Evolutionary conservation across 2,888 invertebrate genomes (phyloP), one percentile per base, ranked within the genome.

Genomic region (Boloria euphrosyne): DNA sequence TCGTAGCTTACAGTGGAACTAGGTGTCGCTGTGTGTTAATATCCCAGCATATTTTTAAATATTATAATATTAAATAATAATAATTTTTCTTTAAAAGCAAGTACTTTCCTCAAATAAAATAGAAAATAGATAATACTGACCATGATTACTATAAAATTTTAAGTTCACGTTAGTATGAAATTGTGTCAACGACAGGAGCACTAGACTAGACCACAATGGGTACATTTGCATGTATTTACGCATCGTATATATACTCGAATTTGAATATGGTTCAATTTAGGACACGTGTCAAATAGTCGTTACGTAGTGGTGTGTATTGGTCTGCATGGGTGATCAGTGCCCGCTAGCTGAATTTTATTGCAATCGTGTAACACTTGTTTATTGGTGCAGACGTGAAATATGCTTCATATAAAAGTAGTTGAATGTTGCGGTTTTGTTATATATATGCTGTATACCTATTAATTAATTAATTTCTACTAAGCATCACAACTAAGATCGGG

Each of bases 221-320:
- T 59, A 59, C 44, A 64, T 64, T 64, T 64, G 60, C 65, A 65
- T 65, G 54, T 44, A 65, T 60, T 49, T 61, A 54, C 49, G 43
- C 50, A 22, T 54, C 16, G 54, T 13, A 43, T 60, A 55, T 44
- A 60, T 61, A 54, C 13, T 54, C 60, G 47, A 43, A 61, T 60
- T 59, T 59, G 59, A 59, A 61, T 61, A 49, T 65, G 61, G 31
- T 54, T 27, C 54, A 61, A 61, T 61, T 61, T 60, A 54, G 60
- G 65, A 53, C 49, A 60, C 49, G 49, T 17, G 43, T 52, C 55
- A 65, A 60, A 65, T 61, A 65, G 54, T 16, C 17, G 55, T 44
- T 46, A 52, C 31, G 51, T 44, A 64, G 51, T 51, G 27, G 52
- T 46, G 55, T 43, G 49, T 46, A 58, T 58, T 10, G 46, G 47